Percentiles rank a stretch among this genome's conserved stretches.
Conservation (phyloP, 2,888 invertebrate genomes). For the Xylophagus ater region DNA sequence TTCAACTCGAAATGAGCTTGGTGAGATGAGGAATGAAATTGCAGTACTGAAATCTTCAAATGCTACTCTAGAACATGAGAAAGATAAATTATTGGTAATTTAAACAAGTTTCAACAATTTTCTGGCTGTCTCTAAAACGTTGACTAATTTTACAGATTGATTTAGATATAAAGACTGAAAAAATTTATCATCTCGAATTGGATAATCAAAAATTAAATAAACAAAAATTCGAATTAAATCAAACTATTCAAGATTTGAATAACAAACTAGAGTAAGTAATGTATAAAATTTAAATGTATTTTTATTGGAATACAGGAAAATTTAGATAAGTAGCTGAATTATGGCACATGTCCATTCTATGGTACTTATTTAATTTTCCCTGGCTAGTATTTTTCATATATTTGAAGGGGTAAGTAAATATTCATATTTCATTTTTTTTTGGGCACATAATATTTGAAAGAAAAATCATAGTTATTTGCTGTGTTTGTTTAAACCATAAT, state of each 20-base stretch:
- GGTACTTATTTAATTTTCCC: no score
- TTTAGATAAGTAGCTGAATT: no score
- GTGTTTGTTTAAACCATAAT: no score
- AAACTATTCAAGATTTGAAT: constrained; percentile 45
- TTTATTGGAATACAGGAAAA: no score
- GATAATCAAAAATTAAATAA: constrained; percentile 51
- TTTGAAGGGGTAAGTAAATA: no score
- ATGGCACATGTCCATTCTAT: no score
- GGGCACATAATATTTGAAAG: no score
- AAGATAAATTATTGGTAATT: constrained; percentile 51
- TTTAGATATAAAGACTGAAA: constrained; percentile 63
- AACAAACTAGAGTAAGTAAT: constrained; percentile 43
- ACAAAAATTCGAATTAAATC: constrained; percentile 45
- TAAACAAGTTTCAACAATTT: no score
- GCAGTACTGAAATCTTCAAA: constrained; percentile 50
- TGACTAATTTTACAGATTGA: constrained; percentile 42
- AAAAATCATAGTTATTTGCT: no score
- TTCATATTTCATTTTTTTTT: no score
- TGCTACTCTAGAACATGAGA: constrained; percentile 56
- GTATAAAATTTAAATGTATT: not conserved
- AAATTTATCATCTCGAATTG: constrained; percentile 50
- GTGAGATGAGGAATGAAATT: constrained; percentile 51
- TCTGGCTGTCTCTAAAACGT: no score
- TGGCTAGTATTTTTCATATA: no score
- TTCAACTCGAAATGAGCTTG: constrained; percentile 49